Evolutionary conservation across 2,113 vertebrate species (phyloP).

Genomic region (Cyanistes caeruleus): DNA sequence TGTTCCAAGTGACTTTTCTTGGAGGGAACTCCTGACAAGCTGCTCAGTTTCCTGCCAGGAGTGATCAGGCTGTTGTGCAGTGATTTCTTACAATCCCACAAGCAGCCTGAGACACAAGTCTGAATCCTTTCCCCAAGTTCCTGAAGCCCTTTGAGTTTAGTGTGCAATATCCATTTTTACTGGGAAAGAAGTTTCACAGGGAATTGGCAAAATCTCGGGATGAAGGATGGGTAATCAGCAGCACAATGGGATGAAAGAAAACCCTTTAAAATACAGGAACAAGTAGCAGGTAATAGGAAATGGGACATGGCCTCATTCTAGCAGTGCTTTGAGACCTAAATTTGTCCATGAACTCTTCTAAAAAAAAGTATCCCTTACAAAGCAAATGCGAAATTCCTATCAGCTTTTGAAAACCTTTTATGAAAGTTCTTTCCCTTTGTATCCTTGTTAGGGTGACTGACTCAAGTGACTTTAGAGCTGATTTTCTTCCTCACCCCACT

Average conservation of each 20-base stretch:
- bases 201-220: neutral
- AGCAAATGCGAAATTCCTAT: neutral
- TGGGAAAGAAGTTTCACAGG: constrained; percentile 19
- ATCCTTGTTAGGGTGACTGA: neutral
- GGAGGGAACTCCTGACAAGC: neutral
- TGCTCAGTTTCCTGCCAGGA: neutral
- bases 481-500: neutral
- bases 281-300: neutral
- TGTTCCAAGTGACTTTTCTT: neutral
- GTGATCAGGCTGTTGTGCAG: neutral
- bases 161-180: neutral
- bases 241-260: constrained; percentile 4
- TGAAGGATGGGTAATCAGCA: neutral
- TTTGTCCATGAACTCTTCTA: neutral
- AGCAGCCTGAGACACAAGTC: neutral
- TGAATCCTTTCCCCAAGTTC: neutral
- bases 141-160: neutral
- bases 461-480: neutral
- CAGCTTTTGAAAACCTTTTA: neutral
- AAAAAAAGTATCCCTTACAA: neutral
- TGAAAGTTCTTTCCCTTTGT: neutral
- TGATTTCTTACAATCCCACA: neutral
- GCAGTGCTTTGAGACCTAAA: neutral
- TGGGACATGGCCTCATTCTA: neutral
- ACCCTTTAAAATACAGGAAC: neutral